Base-by-base conservation (phyloP, 1,140 invertebrate genomes). In the Cryptotermes secundus region DNA sequence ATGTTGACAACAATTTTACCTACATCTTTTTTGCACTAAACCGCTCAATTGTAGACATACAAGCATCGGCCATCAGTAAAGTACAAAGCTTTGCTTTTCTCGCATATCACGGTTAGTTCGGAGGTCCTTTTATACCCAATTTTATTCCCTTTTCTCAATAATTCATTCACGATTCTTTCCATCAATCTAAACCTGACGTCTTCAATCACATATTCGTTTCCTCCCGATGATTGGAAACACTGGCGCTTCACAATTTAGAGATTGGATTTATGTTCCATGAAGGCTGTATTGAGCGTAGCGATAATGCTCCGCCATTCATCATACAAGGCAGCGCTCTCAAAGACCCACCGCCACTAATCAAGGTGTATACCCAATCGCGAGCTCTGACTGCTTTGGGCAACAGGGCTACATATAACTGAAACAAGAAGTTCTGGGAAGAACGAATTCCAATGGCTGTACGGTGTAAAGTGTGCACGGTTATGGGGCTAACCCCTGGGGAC, bases 121-220 rank as follows among this genome's bases (percentile, higher is more conserved):
- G 59, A 72, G 26, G n/a, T 72, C n/a, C 59, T 72, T 49, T 72
- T 72, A 72, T 12, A 72, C 31, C 59, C 59, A 31, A 72, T 72
- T 72, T 72, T 72, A 72, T 72, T 72, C 59, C n/a, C 59, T 72
- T 26, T 16, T 72, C 26, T 72, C 59, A 6, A 31, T 26, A 31
- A 7, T 31, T 26, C 59, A 31, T 31, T 72, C 59, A 31, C 59
- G n/a, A 72, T 72, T 72, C 26, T 72, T n/a, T 72, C 59, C 59
- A 72, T 72, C 59, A 72, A 72, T 72, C 59, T 72, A 31, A n/a
- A 72, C 59, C 26, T 72, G 59, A 72, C 59, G n/a, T 72, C 59
- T 72, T 72, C 59, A 72, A 72, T 72, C 59, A 72, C 59, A 72
- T n/a, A 26, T 72, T 72, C 59, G 59, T 31, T 72, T 31, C 59